Evolutionary conservation across 2,888 invertebrate genomes (phyloP), one percentile per base, ranked within the genome.

Genomic region (Microchrysa polita): DNA sequence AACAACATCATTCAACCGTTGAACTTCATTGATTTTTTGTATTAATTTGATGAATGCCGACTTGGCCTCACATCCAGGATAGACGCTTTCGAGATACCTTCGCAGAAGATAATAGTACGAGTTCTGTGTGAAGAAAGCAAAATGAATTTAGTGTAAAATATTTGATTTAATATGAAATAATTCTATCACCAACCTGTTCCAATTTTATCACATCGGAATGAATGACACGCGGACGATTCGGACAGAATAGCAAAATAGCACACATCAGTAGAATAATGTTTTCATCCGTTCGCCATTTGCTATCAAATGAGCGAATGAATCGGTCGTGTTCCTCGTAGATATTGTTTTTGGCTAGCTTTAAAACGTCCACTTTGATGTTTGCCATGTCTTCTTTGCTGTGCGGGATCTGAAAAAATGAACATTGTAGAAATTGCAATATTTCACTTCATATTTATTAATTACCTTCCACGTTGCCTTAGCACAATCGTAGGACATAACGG

Each of bases 381-480:
- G 91, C 89, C 85, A 91, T 89, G 77, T 90, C 89, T 78, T 92
- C 91, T 79, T 92, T 91, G 77, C 90, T 90, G 82, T 93, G 93
- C 0, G 94, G 95, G 76, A 95, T 91, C 91, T 93, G 78, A n/a
- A 80, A 75, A 61, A 48, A 22, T 20, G 73, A 63, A 34, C 7
- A 34, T 34, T 34, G 27, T 23, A 60, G 44, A 4, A 60, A 27
- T 16, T 18, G 69, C 34, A 23, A 40, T 23, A 18, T n/a, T n/a
- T n/a, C n/a, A n/a, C n/a, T n/a, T n/a, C n/a, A n/a, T n/a, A n/a
- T n/a, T 16, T 40, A 18, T 44, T 63, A 67, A 69, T 75, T 81
- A 94, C 95, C 87, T 93, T 93, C 98, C 98, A 98, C 67, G 92
- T 92, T 80, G 95, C 92, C 78, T 92, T 90, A 78, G 93, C 94